Evolutionary conservation across 2,888 invertebrate species (phyloP), one percentile per base, ranked within the genome.

Genomic region (Timema podura): DNA sequence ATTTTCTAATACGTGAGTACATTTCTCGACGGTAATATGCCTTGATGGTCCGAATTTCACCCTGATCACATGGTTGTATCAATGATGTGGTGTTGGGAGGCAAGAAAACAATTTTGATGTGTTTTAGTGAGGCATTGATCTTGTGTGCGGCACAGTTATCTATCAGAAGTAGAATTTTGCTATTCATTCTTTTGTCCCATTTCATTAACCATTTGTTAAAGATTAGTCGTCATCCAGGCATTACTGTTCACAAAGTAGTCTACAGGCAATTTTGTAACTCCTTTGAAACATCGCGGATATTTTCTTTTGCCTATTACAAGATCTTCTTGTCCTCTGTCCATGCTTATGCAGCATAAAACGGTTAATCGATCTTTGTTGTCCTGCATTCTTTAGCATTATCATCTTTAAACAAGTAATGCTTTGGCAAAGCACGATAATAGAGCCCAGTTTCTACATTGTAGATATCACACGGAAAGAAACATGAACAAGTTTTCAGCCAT

Each of bases 51-150:
- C 30, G 1, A 51, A 66, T 66, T 16, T 5, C 30, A 49, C 8
- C 51, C 51, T 48, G 48, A 13, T 66, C 49, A 47, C 46, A 49
- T 66, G 66, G 2, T 51, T 66, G 49, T 49, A 48, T n/a, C n/a
- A n/a, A n/a, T 59, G 59, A 59, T 16, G 15, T 59, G 10, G 15
- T 59, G 3, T 59, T 59, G 49, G n/a, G 9, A 10, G 10, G 48
- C 15, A 48, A 48, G 49, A 49, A 30, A 48, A 66, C 48, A 48
- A 66, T 48, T 49, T 44, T 6, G 15, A 66, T 48, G 9, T 49
- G 15, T 16, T 2, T 66, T 46, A 66, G 13, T 46, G 9, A 5
- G 16, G n/a, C n/a, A 66, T 48, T 48, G 30, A 66, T n/a, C 8
- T 45, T 59, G 59, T 59, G 59, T 5, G 59, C 59, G 5, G 3